A percentile compares a stretch with the other conserved stretches of the same genome.
Evolutionary conservation across 2,888 invertebrate species (phyloP).

Genomic region (Timema podura): DNA sequence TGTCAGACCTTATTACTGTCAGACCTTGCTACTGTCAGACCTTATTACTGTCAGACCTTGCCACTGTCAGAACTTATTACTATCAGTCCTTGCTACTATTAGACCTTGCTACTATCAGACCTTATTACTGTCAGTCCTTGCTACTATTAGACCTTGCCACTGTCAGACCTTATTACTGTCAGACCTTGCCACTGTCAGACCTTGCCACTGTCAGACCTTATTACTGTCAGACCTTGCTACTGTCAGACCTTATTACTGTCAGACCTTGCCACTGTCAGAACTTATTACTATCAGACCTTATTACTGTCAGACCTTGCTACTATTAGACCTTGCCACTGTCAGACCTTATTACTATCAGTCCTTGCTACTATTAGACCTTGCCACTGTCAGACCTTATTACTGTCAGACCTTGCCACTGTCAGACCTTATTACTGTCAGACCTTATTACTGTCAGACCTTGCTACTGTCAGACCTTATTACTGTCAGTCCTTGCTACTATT

Average conservation of each 20-base stretch:
- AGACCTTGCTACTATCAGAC: not conserved
- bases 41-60: not conserved
- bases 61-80: conserved; percentile 17
- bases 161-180: not conserved
- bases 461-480: not conserved
- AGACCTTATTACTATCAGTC: too few relatives aligned
- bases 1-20: too few relatives aligned
- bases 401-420: not conserved
- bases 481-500: too few relatives aligned
- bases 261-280: not conserved
- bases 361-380: too few relatives aligned
- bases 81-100: not conserved
- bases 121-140: not conserved
- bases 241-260: too few relatives aligned
- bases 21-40: not conserved
- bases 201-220: not conserved
- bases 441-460: too few relatives aligned
- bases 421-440: too few relatives aligned
- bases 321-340: not conserved
- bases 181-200: too few relatives aligned
- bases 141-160: too few relatives aligned
- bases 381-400: not conserved
- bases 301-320: too few relatives aligned
- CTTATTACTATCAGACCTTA: not conserved
- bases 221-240: not conserved